Evolutionary conservation across 2,888 invertebrate species (phyloP), one percentile per base, ranked within the genome.

Genomic region (Rutpela maculata): DNA sequence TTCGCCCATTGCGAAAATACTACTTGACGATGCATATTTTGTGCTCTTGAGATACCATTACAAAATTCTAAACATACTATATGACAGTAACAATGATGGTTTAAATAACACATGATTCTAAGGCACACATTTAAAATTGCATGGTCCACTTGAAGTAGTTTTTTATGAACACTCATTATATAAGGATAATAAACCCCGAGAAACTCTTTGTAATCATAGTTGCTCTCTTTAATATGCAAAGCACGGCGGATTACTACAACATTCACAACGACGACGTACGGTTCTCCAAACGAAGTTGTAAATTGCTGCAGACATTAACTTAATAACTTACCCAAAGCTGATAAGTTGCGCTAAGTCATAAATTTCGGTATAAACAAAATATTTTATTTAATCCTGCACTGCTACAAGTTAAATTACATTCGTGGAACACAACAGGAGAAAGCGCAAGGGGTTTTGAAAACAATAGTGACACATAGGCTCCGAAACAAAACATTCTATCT

Each of bases 321-420:
- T 74, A 78, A 74, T 74, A 69, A 69, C 71, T 57, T 65, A 67
- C 65, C 22, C 65, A 70, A 60, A 66, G 69, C 76, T 57, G 73
- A 75, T 79, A 74, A 77, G 77, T 78, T 71, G 43, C 43, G 71
- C 60, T 68, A 63, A 72, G 66, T 73, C 72, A 76, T 79, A 71
- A 77, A 80, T 77, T 75, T 66, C 68, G 19, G 22, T 38, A 68
- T 63, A 74, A 74, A 77, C 75, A 70, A 78, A 78, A 81, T 78
- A 78, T 79, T 71, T 77, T 72, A 76, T 80, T 80, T 75, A 81
- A 76, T 74, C 77, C 75, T 18, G 66, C 74, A 63, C 67, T 66
- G 80, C 74, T 75, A 77, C 74, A 76, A 77, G 79, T 75, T 81
- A 77, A 81, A 81, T 81, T 78, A 80, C 77, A 77, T 77, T 78